A percentile compares a stretch with the other conserved stretches of the same genome.
phyloP scores from a whole-genome alignment of 2,113 vertebrate species.

The Podarcis muralis region DNA sequence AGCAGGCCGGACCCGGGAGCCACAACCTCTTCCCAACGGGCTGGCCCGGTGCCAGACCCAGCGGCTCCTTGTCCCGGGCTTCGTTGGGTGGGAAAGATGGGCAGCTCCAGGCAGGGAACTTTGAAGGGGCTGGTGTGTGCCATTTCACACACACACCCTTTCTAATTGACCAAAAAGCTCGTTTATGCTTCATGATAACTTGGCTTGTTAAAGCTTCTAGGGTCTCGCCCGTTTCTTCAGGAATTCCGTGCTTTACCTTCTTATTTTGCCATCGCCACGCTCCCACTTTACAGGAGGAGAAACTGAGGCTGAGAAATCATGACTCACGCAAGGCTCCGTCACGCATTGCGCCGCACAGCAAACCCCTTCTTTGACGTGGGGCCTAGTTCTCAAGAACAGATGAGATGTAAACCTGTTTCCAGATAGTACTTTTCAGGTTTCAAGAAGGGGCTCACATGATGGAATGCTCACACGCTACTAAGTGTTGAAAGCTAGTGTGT shows the following conservation, averaged over 20 bases:
- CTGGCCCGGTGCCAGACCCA: neutral
- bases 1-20: constrained; percentile 32
- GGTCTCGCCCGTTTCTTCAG: neutral
- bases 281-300: neutral
- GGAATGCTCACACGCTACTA: neutral
- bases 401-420: neutral
- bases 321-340: neutral
- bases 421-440: neutral
- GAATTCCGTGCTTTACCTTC: neutral
- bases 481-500: neutral
- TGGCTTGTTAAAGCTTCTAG: neutral
- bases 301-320: neutral
- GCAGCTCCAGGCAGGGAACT: neutral
- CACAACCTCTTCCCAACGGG: neutral
- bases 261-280: neutral
- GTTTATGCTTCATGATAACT: neutral
- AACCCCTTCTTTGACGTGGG: neutral
- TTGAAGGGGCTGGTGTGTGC: too few relatives aligned
- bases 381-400: neutral
- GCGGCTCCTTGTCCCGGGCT: too few relatives aligned
- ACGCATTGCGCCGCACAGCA: neutral
- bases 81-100: neutral
- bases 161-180: neutral
- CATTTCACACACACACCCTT: too few relatives aligned
- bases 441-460: neutral